Percentiles rank a stretch among this genome's conserved stretches.
Conservation (phyloP, 2,888 invertebrate genomes). For the Mythimna pallens region DNA sequence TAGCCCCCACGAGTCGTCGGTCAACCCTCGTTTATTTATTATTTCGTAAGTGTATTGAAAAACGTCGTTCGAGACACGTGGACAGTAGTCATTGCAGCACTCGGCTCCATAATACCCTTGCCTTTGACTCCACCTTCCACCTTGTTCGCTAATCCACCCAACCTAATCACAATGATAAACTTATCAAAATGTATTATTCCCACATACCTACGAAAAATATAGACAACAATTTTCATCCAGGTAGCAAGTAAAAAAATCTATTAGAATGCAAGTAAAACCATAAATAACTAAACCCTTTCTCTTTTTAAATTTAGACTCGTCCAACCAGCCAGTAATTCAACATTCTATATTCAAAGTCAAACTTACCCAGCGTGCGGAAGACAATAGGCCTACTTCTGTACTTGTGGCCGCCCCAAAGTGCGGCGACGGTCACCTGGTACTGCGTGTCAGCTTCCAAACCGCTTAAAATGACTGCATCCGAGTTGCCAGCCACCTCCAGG, state of each 20-base stretch:
- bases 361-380: slow-evolving; percentile 96
- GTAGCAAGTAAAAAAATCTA: background rate
- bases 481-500: slow-evolving; percentile 96
- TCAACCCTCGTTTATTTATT: too few species aligned
- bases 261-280: background rate
- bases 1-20: too few species aligned
- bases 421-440: slow-evolving; percentile 96
- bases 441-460: slow-evolving; percentile 96
- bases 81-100: too few species aligned
- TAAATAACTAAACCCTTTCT: background rate
- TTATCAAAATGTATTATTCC: too few species aligned
- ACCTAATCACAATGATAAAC: too few species aligned
- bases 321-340: background rate
- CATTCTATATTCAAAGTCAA: background rate
- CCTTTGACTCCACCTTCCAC: too few species aligned
- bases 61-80: too few species aligned
- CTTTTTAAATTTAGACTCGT: background rate
- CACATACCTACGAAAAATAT: too few species aligned
- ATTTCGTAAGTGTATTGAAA: too few species aligned
- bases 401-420: slow-evolving; percentile 95
- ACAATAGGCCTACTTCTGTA: slow-evolving; percentile 96
- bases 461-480: slow-evolving; percentile 95
- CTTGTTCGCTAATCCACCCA: too few species aligned
- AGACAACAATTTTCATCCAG: background rate
- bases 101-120: too few species aligned